These are phyloP conservation scores for Drosophila pruinosa DNA, from an alignment of 1,140 invertebrate species.

Conservation along the genomic window DNA sequence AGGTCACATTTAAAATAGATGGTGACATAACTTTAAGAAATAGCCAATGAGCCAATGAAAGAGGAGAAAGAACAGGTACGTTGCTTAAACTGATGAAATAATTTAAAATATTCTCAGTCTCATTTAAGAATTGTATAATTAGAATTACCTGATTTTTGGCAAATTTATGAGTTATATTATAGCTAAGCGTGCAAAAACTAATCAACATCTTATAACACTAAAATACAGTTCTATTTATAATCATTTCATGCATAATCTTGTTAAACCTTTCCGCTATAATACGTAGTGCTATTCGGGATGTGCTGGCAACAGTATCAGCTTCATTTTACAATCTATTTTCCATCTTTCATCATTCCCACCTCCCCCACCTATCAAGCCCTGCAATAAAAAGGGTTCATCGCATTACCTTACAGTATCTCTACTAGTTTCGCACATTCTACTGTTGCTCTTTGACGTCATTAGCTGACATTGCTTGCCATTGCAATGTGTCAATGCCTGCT, in stretches of 20 bases:
- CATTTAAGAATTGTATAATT: background rate
- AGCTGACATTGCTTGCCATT: conserved; percentile 56
- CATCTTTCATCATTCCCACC: background rate
- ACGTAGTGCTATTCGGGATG: too few species aligned
- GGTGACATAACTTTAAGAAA: conserved; percentile 11
- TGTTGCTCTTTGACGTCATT: conserved; percentile 52
- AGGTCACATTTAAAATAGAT: conserved; percentile 23
- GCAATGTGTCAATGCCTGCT: conserved; percentile 19
- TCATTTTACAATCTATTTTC: background rate
- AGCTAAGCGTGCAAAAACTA: background rate
- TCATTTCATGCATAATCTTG: background rate
- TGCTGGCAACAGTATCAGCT: background rate
- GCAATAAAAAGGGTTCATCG: background rate
- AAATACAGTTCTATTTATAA: background rate
- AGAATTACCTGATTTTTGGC: background rate
- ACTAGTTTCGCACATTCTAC: background rate
- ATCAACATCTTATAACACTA: background rate
- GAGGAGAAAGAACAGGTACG: background rate
- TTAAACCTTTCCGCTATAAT: background rate
- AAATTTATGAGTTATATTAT: background rate
- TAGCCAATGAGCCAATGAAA: conserved; percentile 3
- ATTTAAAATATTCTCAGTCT: background rate
- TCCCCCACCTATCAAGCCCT: conserved; percentile 1
- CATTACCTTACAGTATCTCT: background rate
- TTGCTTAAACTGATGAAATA: background rate